phyloP scores from a whole-genome alignment of 2,888 invertebrate species.

The Epinotia ramella region DNA sequence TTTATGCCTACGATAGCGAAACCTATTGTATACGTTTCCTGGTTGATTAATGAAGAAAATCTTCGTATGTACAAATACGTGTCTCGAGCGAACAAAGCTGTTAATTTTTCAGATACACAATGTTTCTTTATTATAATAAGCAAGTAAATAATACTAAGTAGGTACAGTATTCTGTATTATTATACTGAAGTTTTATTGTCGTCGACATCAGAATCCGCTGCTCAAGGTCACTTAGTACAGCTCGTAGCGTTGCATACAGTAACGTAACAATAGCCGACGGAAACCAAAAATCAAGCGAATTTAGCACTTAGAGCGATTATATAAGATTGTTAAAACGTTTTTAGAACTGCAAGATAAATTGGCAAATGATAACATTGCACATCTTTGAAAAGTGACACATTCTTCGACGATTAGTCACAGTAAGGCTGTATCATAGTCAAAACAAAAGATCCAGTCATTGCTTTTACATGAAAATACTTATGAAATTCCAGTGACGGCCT shows the following conservation, averaged over 20 bases:
- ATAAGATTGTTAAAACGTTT: constrained; percentile 1
- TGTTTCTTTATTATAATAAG: background rate
- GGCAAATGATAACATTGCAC: constrained; percentile 21
- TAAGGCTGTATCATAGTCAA: constrained; percentile 34
- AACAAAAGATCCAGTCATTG: constrained; percentile 33
- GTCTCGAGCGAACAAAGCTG: background rate
- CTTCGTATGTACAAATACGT: background rate
- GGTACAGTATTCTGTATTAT: background rate
- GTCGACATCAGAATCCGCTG: background rate
- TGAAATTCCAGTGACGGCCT: constrained; percentile 24
- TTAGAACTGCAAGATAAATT: constrained; percentile 2
- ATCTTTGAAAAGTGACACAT: constrained; percentile 11
- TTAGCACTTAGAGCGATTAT: background rate
- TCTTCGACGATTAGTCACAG: constrained; percentile 34
- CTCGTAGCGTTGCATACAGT: constrained; percentile 24
- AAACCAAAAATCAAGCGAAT: constrained; percentile 7
- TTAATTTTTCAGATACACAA: background rate
- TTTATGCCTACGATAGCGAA: background rate
- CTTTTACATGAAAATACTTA: constrained; percentile 27
- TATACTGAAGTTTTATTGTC: constrained; percentile 8
- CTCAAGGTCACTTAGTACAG: constrained; percentile 7
- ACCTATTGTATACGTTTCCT: background rate
- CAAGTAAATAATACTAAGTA: no score
- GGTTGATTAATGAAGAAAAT: background rate
- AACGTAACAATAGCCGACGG: constrained; percentile 16